Conservation (phyloP, 2,113 vertebrate species). For the Alligator sinensis region DNA sequence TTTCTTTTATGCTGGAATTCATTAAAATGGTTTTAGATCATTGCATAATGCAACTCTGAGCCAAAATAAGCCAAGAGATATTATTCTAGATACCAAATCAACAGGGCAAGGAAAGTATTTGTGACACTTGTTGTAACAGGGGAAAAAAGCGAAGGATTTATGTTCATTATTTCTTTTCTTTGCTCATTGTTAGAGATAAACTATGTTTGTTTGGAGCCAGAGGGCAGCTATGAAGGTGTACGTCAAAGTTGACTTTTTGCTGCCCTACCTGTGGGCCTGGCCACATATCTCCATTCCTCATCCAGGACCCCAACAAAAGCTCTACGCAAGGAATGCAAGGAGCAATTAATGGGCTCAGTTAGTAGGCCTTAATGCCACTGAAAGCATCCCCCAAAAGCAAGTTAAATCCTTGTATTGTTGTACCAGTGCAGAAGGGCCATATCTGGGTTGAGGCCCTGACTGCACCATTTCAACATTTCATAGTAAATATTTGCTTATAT, state of each 20-base stretch:
- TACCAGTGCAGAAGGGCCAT: not conserved
- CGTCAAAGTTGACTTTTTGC: not conserved
- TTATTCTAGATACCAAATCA: not conserved
- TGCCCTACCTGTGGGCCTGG: not conserved
- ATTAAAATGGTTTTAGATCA: not conserved
- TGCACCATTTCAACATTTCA: not conserved
- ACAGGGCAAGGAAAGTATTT: not conserved
- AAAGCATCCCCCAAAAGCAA: not conserved
- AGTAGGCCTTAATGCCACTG: not conserved
- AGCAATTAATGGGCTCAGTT: not conserved
- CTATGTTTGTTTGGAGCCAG: not conserved
- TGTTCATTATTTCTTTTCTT: not conserved
- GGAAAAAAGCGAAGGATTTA: not conserved
- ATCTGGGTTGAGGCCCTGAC: not conserved
- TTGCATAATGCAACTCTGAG: not conserved
- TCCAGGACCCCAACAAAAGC: no score
- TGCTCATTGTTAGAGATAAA: not conserved
- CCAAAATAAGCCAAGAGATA: not conserved
- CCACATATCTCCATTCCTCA: not conserved
- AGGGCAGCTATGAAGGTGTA: not conserved
- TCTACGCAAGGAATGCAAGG: not conserved
- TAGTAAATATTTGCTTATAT: not conserved
- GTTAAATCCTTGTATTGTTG: not conserved
- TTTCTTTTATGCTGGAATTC: not conserved
- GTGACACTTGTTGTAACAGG: not conserved